Conservation (phyloP, 2,797 vertebrate species). For the Astyanax mexicanus region DNA sequence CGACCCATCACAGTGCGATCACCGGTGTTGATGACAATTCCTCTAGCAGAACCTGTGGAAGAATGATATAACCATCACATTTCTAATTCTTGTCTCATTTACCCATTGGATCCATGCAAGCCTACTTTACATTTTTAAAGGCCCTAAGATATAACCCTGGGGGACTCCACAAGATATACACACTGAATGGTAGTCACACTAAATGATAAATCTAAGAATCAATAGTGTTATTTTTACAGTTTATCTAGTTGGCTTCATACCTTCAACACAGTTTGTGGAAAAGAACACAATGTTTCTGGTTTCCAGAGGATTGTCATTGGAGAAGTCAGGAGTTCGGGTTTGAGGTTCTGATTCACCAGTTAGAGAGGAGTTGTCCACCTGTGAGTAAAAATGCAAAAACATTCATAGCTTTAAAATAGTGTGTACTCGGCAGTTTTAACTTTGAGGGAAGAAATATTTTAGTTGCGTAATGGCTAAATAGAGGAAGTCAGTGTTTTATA, state of each 20-base stretch:
- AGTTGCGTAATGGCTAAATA: neutral
- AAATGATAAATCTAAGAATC: no score
- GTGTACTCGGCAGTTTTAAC: neutral
- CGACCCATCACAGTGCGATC: constrained; percentile 97
- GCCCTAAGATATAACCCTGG: no score
- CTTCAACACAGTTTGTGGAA: constrained; percentile 98
- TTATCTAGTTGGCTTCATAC: constrained; percentile 65
- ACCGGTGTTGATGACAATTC: constrained; percentile 93
- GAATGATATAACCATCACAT: neutral
- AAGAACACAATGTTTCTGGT: constrained; percentile 97
- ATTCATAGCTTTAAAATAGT: neutral
- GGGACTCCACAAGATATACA: no score
- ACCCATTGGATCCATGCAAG: no score
- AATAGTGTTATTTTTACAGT: neutral
- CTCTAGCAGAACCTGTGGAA: constrained; percentile 88
- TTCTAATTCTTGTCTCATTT: neutral
- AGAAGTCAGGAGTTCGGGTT: constrained; percentile 92
- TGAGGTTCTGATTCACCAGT: constrained; percentile 97
- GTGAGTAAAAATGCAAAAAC: neutral
- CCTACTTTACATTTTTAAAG: no score
- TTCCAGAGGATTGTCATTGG: constrained; percentile 94
- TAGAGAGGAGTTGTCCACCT: constrained; percentile 98
- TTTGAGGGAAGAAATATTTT: neutral
- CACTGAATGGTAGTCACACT: no score
- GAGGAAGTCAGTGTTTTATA: neutral